phyloP scores from a whole-genome alignment of 2,113 vertebrate genomes.

The Oreochromis niloticus region DNA sequence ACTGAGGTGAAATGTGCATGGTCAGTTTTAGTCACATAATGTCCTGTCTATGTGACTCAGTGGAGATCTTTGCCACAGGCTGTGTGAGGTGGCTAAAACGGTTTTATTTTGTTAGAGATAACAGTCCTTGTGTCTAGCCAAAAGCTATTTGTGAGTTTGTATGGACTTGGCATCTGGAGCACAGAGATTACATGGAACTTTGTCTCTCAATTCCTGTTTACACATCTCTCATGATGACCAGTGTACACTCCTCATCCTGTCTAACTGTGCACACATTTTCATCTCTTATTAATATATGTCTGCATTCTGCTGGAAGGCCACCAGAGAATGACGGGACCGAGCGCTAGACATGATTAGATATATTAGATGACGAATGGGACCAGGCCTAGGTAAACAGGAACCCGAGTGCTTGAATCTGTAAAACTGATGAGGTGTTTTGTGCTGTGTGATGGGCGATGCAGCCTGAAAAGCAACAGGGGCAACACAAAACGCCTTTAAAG shows the following conservation, averaged over 20 bases:
- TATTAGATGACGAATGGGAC: constrained; percentile 14
- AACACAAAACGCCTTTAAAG: not conserved
- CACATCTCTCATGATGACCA: constrained; percentile 15
- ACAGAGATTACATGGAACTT: constrained; percentile 63
- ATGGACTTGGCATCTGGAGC: constrained; percentile 48
- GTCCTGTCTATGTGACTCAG: not conserved
- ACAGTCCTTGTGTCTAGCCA: not conserved
- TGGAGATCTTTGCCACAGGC: not conserved
- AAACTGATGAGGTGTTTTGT: not conserved
- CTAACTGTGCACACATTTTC: not conserved
- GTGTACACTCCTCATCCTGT: constrained; percentile 49
- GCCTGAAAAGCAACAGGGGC: not conserved
- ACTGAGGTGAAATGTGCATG: not conserved
- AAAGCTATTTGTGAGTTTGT: constrained; percentile 12
- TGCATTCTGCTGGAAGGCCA: constrained; percentile 6
- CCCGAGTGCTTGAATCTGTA: not conserved
- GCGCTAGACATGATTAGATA: not conserved
- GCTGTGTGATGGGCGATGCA: not conserved
- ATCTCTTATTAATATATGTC: not conserved
- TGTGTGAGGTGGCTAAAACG: not conserved
- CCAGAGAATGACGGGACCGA: not conserved
- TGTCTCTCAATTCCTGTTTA: constrained; percentile 70
- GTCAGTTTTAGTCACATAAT: not conserved
- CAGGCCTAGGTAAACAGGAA: not conserved
- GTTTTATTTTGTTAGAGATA: not conserved